phyloP scores from a whole-genome alignment of 37 sponge, comb jelly and placozoan genomes.

The Agelas oroides region DNA sequence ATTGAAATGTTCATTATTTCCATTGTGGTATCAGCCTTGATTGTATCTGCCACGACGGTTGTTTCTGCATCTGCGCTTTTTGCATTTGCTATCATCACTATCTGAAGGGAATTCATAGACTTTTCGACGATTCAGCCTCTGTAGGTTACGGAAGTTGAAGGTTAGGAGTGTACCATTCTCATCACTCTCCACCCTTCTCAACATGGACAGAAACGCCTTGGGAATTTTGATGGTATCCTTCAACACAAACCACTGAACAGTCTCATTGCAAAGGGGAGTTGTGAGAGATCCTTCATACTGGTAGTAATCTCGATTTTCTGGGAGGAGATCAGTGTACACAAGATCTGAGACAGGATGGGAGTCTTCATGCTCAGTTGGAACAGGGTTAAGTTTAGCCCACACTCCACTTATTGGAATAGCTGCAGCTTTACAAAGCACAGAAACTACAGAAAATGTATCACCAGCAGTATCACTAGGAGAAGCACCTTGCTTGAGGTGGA shows the following conservation, averaged over 20 bases:
- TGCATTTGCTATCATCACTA: too few relatives aligned
- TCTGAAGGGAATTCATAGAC: neutral
- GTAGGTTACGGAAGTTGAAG: constrained; percentile 3
- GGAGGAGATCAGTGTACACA: constrained; percentile 29
- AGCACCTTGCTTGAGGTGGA: constrained; percentile 17
- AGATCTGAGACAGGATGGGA: neutral
- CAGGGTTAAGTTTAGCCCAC: constrained; percentile 3
- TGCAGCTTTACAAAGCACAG: constrained; percentile 9
- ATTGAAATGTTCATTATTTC: too few relatives aligned
- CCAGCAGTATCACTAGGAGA: neutral
- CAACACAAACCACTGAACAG: constrained; percentile 75
- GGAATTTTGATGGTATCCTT: constrained; percentile 34
- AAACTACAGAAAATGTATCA: constrained; percentile 20
- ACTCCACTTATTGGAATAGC: neutral
- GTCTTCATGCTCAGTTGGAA: neutral
- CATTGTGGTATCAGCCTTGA: too few relatives aligned
- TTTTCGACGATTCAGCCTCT: neutral
- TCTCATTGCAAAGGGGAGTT: constrained; percentile 61
- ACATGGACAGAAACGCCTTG: neutral
- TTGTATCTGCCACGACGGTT: too few relatives aligned
- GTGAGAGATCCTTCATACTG: constrained; percentile 71
- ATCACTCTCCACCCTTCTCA: neutral
- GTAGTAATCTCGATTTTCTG: constrained; percentile 41
- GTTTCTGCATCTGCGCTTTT: too few relatives aligned
- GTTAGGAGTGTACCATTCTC: neutral